Evolutionary conservation across 2,113 vertebrate species (phyloP).

Genomic region (Heptranchias perlo): DNA sequence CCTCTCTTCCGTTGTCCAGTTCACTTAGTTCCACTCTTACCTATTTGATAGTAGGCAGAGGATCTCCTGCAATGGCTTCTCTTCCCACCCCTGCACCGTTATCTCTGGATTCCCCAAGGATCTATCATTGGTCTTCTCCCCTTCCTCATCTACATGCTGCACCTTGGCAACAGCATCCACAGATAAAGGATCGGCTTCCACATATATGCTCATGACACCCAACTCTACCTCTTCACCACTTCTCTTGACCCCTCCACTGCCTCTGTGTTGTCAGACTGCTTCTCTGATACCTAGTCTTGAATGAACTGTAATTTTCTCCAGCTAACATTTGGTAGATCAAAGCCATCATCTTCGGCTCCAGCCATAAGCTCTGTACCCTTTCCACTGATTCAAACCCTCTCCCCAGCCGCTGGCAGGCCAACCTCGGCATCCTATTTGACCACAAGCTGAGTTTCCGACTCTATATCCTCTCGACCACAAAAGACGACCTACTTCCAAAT

Average conservation of each 20-base stretch:
- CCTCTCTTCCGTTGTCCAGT: not conserved
- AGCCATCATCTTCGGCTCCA: not conserved
- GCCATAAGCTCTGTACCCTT: not conserved
- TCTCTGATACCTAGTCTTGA: not conserved
- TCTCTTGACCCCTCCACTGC: not conserved
- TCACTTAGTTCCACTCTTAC: not conserved
- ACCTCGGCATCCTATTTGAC: not conserved
- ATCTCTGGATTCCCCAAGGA: too few relatives aligned
- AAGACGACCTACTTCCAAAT: not conserved
- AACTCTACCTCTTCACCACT: not conserved
- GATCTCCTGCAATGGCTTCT: not conserved
- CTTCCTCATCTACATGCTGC: not conserved
- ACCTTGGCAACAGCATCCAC: not conserved
- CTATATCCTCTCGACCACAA: not conserved
- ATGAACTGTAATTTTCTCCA: not conserved
- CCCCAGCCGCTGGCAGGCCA: not conserved
- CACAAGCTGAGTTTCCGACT: not conserved
- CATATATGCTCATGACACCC: not conserved
- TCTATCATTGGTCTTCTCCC: not conserved
- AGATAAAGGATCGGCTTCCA: not conserved
- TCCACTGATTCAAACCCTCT: not conserved
- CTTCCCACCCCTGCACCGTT: not conserved
- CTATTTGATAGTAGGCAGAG: not conserved
- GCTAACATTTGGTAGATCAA: not conserved
- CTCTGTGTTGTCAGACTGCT: not conserved